Base-by-base conservation (phyloP, 2,888 invertebrate genomes). In the Epirrhoe tristata region DNA sequence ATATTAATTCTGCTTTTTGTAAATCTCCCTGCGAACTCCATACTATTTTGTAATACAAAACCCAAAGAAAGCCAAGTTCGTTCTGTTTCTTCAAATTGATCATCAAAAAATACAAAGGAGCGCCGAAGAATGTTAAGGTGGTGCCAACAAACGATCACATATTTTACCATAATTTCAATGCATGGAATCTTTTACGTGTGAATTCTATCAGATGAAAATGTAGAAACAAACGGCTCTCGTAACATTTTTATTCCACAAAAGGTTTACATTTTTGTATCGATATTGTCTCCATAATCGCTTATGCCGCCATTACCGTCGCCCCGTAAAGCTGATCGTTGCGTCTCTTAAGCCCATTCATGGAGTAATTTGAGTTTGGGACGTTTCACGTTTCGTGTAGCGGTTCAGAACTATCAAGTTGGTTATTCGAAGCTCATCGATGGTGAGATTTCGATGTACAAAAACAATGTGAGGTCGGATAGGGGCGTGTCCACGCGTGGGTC, bases 401-500 rank as follows among this genome's bases (percentile, higher is more conserved):
- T 69, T 67, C 57, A 61, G 69, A 71, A 73, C 79, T 78, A 82
- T 81, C 79, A 79, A 77, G 75, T 80, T 76, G 75, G 76, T 77
- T 79, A 83, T 81, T 80, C 77, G 72, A 75, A 76, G 77, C 76
- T 74, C 79, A 78, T 81, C 77, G 83, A 83, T 81, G 83, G 81
- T 82, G 82, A 82, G 87, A 88, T 88, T 86, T 81, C 79, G 78
- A 77, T 69, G 79, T 80, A 83, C 85, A 85, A 87, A 86, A 86
- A 87, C 87, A 81, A 86, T 84, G 85, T 82, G 83, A 80, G 82
- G 80, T 81, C 79, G 80, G 77, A 79, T 69, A 81, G 81, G 87
- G 91, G 92, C 90, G 91, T 88, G 83, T 79, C 83, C 51, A 63
- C 60, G 89, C 87, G 91, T 91, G 87, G 90, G 92, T 84, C 78